Conservation (phyloP, 2,888 invertebrate genomes). For the Erebia ligea region DNA sequence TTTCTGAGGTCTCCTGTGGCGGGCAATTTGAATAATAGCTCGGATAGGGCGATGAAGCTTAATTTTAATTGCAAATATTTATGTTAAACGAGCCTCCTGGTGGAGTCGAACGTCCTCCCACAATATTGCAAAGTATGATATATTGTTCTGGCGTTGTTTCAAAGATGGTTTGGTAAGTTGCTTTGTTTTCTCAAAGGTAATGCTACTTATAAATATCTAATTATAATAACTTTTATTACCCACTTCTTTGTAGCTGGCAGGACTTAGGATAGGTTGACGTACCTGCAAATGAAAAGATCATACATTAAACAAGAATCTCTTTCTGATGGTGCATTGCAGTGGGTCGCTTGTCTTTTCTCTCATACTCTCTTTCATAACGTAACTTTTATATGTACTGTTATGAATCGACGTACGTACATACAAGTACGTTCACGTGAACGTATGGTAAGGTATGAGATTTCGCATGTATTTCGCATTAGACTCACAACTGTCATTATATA, state of each 20-base stretch:
- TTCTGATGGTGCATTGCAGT: background rate
- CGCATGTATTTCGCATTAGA: no score
- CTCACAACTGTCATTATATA: no score
- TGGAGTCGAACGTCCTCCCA: constrained; percentile 43
- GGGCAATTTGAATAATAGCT: constrained; percentile 81
- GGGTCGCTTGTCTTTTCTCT: background rate
- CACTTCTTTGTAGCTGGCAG: constrained; percentile 6
- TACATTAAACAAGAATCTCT: background rate
- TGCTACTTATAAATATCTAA: background rate
- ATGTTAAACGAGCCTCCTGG: constrained; percentile 73
- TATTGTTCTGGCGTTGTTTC: constrained; percentile 59
- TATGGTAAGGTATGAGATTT: no score
- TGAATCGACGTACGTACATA: background rate
- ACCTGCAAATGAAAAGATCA: constrained; percentile 35
- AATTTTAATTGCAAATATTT: constrained; percentile 84
- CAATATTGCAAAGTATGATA: constrained; percentile 74
- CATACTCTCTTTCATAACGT: background rate
- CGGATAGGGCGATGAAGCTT: constrained; percentile 75
- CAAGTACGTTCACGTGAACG: no score
- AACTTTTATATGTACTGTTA: background rate
- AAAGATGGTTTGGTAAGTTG: constrained; percentile 26
- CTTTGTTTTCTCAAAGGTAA: constrained; percentile 26
- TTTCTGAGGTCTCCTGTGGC: constrained; percentile 82
- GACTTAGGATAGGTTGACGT: constrained; percentile 19
- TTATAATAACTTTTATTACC: constrained; percentile 17